A percentile compares a stretch with the other conserved stretches of the same genome.
phyloP scores from a whole-genome alignment of 2,797 vertebrate genomes.

The Saxicola maurus region DNA sequence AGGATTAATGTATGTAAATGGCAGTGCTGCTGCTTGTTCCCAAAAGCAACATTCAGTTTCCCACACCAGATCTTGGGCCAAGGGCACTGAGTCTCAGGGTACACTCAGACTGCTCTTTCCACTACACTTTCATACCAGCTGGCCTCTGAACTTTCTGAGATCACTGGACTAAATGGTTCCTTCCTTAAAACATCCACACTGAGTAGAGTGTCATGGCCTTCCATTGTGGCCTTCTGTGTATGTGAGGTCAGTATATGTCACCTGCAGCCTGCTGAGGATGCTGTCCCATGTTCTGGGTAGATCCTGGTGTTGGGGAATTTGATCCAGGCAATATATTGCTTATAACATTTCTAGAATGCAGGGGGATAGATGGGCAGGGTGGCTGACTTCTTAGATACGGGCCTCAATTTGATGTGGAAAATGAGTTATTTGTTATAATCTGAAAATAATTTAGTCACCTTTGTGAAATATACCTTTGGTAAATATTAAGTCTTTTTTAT shows the following conservation, averaged over 20 bases:
- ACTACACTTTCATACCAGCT: background rate
- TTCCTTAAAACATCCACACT: background rate
- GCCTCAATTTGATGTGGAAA: background rate
- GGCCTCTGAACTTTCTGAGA: background rate
- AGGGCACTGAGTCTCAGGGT: background rate
- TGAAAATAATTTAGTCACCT: background rate
- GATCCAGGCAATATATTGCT: background rate
- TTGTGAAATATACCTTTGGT: background rate
- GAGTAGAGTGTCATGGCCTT: rapidly evolving
- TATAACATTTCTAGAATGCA: background rate
- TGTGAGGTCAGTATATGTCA: background rate
- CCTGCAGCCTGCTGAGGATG: background rate
- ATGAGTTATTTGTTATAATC: background rate
- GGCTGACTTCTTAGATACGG: background rate
- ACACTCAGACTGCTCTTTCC: background rate
- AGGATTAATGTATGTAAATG: slow-evolving; percentile 50
- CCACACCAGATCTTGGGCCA: background rate
- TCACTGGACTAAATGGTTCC: background rate
- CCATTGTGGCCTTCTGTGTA: rapidly evolving
- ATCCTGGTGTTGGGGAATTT: background rate
- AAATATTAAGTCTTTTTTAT: background rate
- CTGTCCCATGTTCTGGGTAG: rapidly evolving
- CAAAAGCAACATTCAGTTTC: slow-evolving; percentile 25
- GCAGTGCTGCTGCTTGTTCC: background rate
- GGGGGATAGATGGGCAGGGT: background rate